phyloP scores from a whole-genome alignment of 2,797 vertebrate species.

The Poecile montanus region DNA sequence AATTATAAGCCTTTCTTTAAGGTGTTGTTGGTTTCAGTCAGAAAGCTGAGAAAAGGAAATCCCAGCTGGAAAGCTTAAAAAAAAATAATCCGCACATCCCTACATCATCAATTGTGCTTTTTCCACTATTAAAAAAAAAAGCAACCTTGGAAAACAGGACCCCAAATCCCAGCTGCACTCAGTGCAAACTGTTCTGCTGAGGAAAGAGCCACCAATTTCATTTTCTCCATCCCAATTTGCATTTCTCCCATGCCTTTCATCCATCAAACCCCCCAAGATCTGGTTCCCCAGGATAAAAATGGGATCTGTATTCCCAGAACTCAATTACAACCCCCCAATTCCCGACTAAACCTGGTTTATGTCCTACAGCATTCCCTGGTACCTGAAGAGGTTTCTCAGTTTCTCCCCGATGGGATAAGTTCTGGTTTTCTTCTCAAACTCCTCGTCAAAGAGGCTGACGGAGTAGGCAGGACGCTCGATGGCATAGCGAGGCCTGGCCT shows the following conservation, averaged over 20 bases:
- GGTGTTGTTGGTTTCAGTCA: background rate
- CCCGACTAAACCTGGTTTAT: background rate
- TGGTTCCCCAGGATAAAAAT: background rate
- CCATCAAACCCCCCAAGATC: background rate
- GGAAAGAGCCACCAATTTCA: background rate
- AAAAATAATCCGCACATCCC: background rate
- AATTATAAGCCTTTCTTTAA: background rate
- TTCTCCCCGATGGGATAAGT: slow-evolving; percentile 86
- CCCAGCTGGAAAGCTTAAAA: background rate
- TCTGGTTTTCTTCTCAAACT: slow-evolving; percentile 89
- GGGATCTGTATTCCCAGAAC: background rate
- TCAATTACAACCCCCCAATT: background rate
- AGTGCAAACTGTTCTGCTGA: background rate
- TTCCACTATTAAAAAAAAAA: background rate
- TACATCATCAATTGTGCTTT: background rate
- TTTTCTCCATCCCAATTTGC: background rate
- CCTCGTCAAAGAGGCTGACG: slow-evolving; percentile 85
- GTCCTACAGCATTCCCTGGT: background rate
- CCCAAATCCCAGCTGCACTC: background rate
- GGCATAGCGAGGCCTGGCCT: slow-evolving; percentile 81
- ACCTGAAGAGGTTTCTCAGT: slow-evolving; percentile 87
- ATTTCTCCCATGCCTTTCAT: background rate
- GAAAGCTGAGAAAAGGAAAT: background rate
- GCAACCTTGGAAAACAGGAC: background rate
- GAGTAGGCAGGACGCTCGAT: slow-evolving; percentile 85